Evolutionary conservation across 2,888 invertebrate species (phyloP).

Genomic region (Volucella inflata): DNA sequence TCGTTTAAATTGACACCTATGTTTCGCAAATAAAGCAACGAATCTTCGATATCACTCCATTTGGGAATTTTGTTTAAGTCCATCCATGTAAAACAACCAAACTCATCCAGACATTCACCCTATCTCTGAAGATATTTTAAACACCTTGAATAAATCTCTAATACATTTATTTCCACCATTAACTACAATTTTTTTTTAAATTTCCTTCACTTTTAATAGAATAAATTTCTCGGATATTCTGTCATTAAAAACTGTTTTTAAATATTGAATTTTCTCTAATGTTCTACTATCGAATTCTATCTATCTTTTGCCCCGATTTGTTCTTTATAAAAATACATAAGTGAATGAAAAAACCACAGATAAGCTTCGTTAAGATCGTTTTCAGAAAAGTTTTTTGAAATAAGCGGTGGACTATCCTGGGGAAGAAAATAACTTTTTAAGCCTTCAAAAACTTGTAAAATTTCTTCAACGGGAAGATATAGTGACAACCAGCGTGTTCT

Average conservation of each 20-base stretch:
- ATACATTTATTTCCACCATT: constrained; percentile 6
- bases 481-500: no score
- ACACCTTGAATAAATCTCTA: no score
- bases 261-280: constrained; percentile 15
- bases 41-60: no score
- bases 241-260: constrained; percentile 21
- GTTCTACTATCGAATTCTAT: constrained; percentile 38
- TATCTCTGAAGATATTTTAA: constrained; percentile 10
- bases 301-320: constrained; percentile 19
- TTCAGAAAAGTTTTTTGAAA: constrained; percentile 36
- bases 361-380: constrained; percentile 44
- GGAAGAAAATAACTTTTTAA: constrained; percentile 45
- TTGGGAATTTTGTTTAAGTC: no score
- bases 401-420: constrained; percentile 24
- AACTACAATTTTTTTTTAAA: no score
- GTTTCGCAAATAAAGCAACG: no score
- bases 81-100: no score
- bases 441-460: constrained; percentile 35
- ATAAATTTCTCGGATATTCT: constrained; percentile 44
- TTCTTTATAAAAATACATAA: no score
- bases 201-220: constrained; percentile 34
- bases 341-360: constrained; percentile 38
- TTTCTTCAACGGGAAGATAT: no score
- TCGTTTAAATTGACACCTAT: no score
- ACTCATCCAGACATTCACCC: no score